Base-by-base conservation (phyloP, 2,113 vertebrate species). In the Plestiodon gilberti region DNA sequence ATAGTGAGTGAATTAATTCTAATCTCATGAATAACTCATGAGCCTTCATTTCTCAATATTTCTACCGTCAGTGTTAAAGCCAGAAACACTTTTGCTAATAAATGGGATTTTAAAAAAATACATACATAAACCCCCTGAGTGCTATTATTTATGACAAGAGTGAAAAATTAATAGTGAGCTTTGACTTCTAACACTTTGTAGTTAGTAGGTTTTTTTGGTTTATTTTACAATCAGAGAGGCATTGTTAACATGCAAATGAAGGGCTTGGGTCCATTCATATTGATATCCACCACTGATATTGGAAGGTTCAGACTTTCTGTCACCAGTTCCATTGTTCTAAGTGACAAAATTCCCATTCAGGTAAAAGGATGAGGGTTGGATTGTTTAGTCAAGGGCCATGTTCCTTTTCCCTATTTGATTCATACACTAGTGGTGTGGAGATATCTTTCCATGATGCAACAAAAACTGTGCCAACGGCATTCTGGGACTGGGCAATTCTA, bases 1-100 rank as follows among this genome's bases (percentile, higher is more conserved):
- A 94, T 90, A 92, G 64, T 89, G 76, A 84, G 82, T 93, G 40
- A 69, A 92, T 89, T 94, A 91, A 90, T 91, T 94, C 86, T 89
- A 22, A 84, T 88, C 84, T 93, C 71, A 93, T 95, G 80, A 90
- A 95, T 94, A 93, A 91, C 62, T 92, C 90, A 86, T 17, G 70
- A 80, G 65, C 4, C 62, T 91, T 59, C 52, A 91, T 92, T 95
- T 95, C 88, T 91, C 90, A 90, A 30, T 90, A 90, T 92, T 94
- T 92, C 84, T 69, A 89, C 91, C 81, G 35, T 82, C 81, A 84
- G 18, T 0, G 0, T 86, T 87, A 86, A 73, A 93, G 75, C 85
- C 88, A 88, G 88, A 84, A 92, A 64, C 35, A 79, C 88, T 93
- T 86, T 87, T 88, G 8, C 43, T 91, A 89, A 52, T 30, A 88